Conservation (phyloP, 2,113 vertebrate species). For the Percina caprodes region DNA sequence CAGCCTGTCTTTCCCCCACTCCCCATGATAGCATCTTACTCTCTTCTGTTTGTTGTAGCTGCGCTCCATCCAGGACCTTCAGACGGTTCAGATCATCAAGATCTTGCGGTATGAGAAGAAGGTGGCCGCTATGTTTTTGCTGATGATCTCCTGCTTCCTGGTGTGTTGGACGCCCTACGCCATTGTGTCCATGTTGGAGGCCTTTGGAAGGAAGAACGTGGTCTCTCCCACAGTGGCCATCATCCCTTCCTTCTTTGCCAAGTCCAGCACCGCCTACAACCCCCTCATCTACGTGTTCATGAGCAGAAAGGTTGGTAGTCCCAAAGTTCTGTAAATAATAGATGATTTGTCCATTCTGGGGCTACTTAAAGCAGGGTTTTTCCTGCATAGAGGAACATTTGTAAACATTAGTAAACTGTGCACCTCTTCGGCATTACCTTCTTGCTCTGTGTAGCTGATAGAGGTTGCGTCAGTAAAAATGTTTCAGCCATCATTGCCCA, state of each 20-base stretch:
- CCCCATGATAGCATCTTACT: background rate
- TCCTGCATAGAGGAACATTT: too few species aligned
- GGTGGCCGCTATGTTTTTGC: constrained; percentile 91
- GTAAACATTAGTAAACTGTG: background rate
- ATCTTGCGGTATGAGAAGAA: constrained; percentile 93
- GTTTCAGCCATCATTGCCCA: too few species aligned
- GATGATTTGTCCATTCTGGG: background rate
- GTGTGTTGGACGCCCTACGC: constrained; percentile 93
- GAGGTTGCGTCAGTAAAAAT: too few species aligned
- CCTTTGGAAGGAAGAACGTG: constrained; percentile 86
- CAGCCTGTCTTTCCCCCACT: background rate
- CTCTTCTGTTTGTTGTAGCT: constrained; percentile 81
- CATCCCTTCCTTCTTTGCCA: constrained; percentile 92
- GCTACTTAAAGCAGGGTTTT: background rate
- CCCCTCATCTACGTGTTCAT: constrained; percentile 93
- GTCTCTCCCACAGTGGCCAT: constrained; percentile 90
- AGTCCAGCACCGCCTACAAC: constrained; percentile 92
- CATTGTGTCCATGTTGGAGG: constrained; percentile 89
- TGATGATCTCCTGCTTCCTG: constrained; percentile 92
- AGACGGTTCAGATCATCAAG: constrained; percentile 91
- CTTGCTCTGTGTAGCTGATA: too few species aligned
- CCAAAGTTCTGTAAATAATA: background rate
- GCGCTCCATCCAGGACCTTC: constrained; percentile 90
- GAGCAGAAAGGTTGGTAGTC: constrained; percentile 90
- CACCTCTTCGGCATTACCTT: too few species aligned